A percentile compares a stretch with the other conserved stretches of the same genome.
phyloP scores from a whole-genome alignment of 2,113 vertebrate genomes.

The Phyllopteryx taeniolatus region DNA sequence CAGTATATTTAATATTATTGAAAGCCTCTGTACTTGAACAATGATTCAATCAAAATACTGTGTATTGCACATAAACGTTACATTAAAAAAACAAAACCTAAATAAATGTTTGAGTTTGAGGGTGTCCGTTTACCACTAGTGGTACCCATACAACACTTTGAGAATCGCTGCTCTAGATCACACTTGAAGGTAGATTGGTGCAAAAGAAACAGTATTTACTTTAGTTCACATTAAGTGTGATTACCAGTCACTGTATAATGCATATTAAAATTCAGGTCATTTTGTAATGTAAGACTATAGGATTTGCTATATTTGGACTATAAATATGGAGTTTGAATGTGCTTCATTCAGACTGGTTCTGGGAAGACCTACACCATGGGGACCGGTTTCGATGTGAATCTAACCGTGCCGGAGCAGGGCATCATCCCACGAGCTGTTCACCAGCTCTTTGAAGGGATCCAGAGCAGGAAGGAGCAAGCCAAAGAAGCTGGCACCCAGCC shows the following conservation, averaged over 20 bases:
- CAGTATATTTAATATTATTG: too few species aligned
- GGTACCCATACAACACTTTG: too few species aligned
- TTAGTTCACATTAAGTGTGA: neutral
- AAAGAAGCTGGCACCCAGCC: constrained; percentile 71
- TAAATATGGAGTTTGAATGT: neutral
- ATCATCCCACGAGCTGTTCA: constrained; percentile 90
- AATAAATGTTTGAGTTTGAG: too few species aligned
- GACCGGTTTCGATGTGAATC: constrained; percentile 84
- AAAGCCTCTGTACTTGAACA: too few species aligned
- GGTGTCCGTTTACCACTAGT: too few species aligned
- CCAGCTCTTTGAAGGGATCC: constrained; percentile 90
- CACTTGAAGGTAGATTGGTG: neutral
- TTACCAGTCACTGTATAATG: neutral
- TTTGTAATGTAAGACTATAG: neutral
- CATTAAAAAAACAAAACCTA: too few species aligned
- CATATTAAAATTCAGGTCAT: neutral
- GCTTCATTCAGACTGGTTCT: constrained; percentile 81
- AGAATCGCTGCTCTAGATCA: too few species aligned
- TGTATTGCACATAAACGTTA: too few species aligned
- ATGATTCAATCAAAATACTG: too few species aligned
- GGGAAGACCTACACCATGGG: constrained; percentile 98
- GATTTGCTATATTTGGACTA: neutral
- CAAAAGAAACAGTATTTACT: neutral
- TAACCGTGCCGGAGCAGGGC: constrained; percentile 79
- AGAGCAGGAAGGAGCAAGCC: constrained; percentile 70